Base-by-base conservation (phyloP, 2,113 vertebrate species). In the Orthochromis indermauri region DNA sequence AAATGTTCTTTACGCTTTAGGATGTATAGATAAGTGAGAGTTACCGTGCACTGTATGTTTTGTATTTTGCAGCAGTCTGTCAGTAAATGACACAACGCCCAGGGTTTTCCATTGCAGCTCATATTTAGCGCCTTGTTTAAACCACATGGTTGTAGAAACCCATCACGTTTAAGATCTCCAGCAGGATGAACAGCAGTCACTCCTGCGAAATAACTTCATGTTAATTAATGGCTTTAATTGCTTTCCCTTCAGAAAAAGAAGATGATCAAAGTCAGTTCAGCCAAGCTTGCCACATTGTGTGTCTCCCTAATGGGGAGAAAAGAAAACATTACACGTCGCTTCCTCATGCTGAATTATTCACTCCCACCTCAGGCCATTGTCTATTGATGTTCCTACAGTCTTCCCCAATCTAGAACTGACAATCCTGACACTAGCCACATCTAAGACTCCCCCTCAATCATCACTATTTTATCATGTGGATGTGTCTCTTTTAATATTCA, bases 341-440 rank as follows among this genome's bases (percentile, higher is more conserved):
- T 93, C 87, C 90, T 88, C 87, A 9, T 49, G 45, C 86, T 92
- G 90, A 95, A 96, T 95, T 92, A 96, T 96, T 94, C 88, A 94
- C 71, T 91, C 80, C 47, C 87, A 93, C 94, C 94, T 93, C 92
- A 8, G 92, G 94, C 94, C 78, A 66, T 93, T 91, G 92, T 95
- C 91, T 93, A 89, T 89, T 94, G 95, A 94, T 93, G 93, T 93
- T 95, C 73, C 86, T 76, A 86, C 91, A 90, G 84, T 90, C 90
- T 88, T 90, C 80, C 83, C 90, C 82, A 88, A 83, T 85, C 91
- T 88, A 82, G 85, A 80, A 82, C 88, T 93, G 89, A 85, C 87
- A 91, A 85, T 82, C 83, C 83, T 88, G 86, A 90, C 88, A 84
- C 82, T 17, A 66, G 78, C 83, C 83, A 84, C 85, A 86, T 86